These are phyloP conservation scores for Tachypleus tridentatus DNA, from an alignment of 1,140 invertebrate species.

Conservation along the genomic window DNA sequence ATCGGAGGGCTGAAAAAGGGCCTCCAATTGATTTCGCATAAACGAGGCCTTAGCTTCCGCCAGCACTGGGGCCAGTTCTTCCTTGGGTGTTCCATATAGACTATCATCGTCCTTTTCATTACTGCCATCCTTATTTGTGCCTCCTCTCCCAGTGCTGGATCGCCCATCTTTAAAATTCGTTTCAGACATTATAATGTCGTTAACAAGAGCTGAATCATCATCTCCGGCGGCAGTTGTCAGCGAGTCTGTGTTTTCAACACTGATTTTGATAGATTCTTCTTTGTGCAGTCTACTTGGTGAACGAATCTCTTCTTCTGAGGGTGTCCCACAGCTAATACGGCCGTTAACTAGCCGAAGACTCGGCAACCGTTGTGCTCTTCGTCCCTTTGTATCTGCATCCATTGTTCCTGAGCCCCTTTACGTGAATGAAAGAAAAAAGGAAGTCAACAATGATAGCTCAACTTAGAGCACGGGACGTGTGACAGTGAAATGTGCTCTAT, in stretches of 20 bases:
- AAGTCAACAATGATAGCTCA: too few species aligned
- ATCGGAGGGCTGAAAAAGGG: conserved; percentile 88
- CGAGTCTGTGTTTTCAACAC: conserved; percentile 14
- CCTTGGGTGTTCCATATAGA: conserved; percentile 93
- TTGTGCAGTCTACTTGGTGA: conserved; percentile 5
- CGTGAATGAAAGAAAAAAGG: not conserved
- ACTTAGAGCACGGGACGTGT: too few species aligned
- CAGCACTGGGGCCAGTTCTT: conserved; percentile 65
- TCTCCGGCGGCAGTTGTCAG: conserved; percentile 16
- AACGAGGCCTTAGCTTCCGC: conserved; percentile 72
- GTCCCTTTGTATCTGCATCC: conserved; percentile 9
- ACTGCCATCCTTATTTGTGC: not conserved
- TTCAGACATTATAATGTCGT: conserved; percentile 57
- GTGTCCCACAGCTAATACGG: conserved; percentile 15
- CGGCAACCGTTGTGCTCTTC: conserved; percentile 11
- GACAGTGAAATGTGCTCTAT: too few species aligned
- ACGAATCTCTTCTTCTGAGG: not conserved
- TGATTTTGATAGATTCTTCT: conserved; percentile 19
- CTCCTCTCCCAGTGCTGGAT: conserved; percentile 26
- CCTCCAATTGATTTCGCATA: conserved; percentile 86
- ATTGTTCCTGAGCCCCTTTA: conserved; percentile 13
- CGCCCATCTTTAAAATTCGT: conserved; percentile 36
- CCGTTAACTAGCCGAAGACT: conserved; percentile 47
- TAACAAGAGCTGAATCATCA: conserved; percentile 38
- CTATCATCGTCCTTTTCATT: conserved; percentile 67